A percentile compares a stretch with the other conserved stretches of the same genome.
These are phyloP conservation scores for Enoplosus armatus DNA, from an alignment of 2,797 vertebrate genomes.

Conservation along the genomic window DNA sequence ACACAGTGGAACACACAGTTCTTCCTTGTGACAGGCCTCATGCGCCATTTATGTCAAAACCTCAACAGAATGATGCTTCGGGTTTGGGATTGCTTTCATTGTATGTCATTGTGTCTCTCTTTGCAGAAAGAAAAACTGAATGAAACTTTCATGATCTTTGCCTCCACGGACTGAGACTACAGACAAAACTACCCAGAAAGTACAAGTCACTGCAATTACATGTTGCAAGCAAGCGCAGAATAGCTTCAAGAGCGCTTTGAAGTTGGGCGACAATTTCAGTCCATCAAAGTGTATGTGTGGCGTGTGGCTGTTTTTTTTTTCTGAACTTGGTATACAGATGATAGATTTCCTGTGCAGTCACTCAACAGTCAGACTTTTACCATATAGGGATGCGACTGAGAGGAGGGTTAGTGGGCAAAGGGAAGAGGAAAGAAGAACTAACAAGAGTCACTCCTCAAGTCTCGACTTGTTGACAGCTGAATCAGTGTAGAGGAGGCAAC, in stretches of 20 bases:
- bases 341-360: conserved; percentile 74
- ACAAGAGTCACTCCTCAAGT: conserved; percentile 67
- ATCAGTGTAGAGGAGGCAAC: conserved; percentile 32
- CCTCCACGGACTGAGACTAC: not conserved
- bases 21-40: not conserved
- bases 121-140: not conserved
- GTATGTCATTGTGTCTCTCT: not conserved
- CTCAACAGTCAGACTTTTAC: conserved; percentile 72
- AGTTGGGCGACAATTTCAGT: conserved; percentile 2
- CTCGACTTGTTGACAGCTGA: conserved; percentile 68
- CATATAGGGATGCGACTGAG: conserved; percentile 78
- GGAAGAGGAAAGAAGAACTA: conserved; percentile 78
- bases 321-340: conserved; percentile 42
- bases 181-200: not conserved
- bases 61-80: not conserved
- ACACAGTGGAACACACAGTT: not conserved
- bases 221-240: not conserved
- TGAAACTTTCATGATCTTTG: not conserved
- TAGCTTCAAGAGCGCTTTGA: conserved; percentile 5
- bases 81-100: not conserved
- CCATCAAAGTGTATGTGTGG: not conserved
- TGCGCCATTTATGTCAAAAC: not conserved
- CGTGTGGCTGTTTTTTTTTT: conserved; percentile 35
- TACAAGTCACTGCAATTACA: conserved; percentile 1
- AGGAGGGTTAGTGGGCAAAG: conserved; percentile 40